Base-by-base conservation (phyloP, 2,888 invertebrate species). In the Petrophora chlorosata region DNA sequence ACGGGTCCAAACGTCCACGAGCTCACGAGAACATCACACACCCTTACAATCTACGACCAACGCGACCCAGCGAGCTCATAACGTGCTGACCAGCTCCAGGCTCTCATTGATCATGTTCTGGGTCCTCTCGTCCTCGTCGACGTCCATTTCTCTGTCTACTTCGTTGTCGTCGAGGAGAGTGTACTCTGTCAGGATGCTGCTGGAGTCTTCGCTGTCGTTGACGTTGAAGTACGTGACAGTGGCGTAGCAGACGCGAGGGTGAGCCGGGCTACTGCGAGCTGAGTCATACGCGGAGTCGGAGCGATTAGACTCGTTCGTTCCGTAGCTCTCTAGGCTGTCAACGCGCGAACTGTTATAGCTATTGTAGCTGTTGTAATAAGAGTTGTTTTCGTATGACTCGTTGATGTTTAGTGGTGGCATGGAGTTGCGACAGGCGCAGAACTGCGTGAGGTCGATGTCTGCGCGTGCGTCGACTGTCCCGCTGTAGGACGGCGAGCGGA, bases 211-310 rank as follows among this genome's bases (percentile, higher is more conserved):
- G 23, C 87, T 86, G 57, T 88, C 89, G 32, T 85, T 86, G 0
- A 86, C 84, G 44, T 87, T 87, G 65, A 86, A 86, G 57, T 89
- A 89, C 0, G 88, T 84, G 7, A 87, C 87, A 0, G 89, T 85
- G 1, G 88, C 87, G 57, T 87, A 87, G 64, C 84, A 85, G 1
- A 85, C 80, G 3, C 82, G 61, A 0, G 70, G 62, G 13, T 77
- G 63, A 0, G 78, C 73, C 0, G 89, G 89, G 35, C 82, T 87
- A 58, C 85, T 83, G 1, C 85, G 63, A 0, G 82, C 80, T 0
- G 90, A 90, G 28, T 87, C 85, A 47, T 90, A 90, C 0, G 90
- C 91, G 0, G 91, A 91, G 55, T 90, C 90, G 0, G 85, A 81
- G 0, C 82, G 64, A 59, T 76, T 76, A 0, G 79, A 81, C 1